A percentile compares a stretch with the other conserved stretches of the same genome.
phyloP scores from a whole-genome alignment of 2,113 vertebrate species.

The Lathamus discolor region DNA sequence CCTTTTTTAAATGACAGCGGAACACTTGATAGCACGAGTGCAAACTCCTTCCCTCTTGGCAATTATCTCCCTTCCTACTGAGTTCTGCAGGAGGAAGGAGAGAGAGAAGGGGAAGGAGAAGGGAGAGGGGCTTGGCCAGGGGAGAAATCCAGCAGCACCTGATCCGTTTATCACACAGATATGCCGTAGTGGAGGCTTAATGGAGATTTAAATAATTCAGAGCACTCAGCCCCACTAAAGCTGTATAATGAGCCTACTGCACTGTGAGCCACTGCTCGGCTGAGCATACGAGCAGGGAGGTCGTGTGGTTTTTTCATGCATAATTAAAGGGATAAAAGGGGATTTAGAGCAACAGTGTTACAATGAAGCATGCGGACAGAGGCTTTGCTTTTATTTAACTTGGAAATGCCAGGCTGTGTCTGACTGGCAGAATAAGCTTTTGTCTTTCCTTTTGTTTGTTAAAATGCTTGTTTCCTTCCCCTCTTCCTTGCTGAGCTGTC shows the following conservation, averaged over 20 bases:
- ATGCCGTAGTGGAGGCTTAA: slow-evolving; percentile 77
- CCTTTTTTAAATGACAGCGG: slow-evolving; percentile 56
- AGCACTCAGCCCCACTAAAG: slow-evolving; percentile 79
- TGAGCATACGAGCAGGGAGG: slow-evolving; percentile 60
- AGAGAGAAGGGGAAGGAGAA: not conserved
- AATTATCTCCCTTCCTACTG: slow-evolving; percentile 57
- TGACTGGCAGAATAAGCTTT: slow-evolving; percentile 38
- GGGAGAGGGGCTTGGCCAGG: not conserved
- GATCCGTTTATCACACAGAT: slow-evolving; percentile 81
- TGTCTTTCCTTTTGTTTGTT: not conserved
- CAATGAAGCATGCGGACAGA: slow-evolving; percentile 62
- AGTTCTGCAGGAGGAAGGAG: slow-evolving; percentile 57
- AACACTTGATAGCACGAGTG: not conserved
- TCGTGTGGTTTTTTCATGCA: slow-evolving; percentile 78
- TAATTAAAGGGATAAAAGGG: slow-evolving; percentile 78
- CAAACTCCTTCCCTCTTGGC: slow-evolving; percentile 36
- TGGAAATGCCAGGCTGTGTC: slow-evolving; percentile 46
- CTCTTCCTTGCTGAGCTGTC: not conserved
- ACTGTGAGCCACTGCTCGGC: slow-evolving; percentile 40
- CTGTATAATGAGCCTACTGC: slow-evolving; percentile 80
- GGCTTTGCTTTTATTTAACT: slow-evolving; percentile 34
- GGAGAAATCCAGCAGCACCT: slow-evolving; percentile 57
- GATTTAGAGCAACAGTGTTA: slow-evolving; percentile 62
- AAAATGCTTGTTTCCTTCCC: not conserved
- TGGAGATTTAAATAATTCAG: slow-evolving; percentile 90